A percentile compares a stretch with the other conserved stretches of the same genome.
phyloP scores from a whole-genome alignment of 2,113 vertebrate species.

The Tupaia tana region DNA sequence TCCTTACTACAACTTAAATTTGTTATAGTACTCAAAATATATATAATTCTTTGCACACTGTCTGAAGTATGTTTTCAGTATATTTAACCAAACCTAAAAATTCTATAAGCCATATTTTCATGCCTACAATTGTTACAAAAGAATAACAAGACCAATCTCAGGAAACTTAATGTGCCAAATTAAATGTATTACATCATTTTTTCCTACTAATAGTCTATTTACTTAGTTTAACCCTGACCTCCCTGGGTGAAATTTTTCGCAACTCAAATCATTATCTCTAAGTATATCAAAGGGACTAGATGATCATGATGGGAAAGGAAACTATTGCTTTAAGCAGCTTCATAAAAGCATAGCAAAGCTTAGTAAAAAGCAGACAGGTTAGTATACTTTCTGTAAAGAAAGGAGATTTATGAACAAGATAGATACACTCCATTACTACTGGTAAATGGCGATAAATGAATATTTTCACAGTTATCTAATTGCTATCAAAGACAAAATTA shows the following conservation, averaged over 20 bases:
- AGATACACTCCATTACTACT: neutral
- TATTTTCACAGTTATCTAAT: conserved; percentile 4
- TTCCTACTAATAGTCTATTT: neutral
- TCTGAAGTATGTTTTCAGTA: neutral
- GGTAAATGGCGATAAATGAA: conserved; percentile 6
- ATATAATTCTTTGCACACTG: neutral
- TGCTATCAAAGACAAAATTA: neutral
- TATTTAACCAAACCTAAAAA: neutral
- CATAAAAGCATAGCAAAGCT: neutral
- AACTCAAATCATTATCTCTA: neutral
- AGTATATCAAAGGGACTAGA: neutral
- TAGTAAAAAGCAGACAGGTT: neutral
- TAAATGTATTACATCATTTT: neutral
- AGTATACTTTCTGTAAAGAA: neutral
- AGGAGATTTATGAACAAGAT: neutral
- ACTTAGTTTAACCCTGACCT: neutral
- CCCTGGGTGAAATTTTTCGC: neutral
- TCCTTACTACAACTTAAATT: neutral
- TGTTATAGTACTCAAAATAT: neutral
- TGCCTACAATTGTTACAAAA: neutral
- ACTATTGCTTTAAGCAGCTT: neutral
- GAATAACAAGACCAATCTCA: neutral
- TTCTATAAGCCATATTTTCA: neutral
- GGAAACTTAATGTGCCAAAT: neutral
- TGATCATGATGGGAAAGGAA: neutral